These are phyloP conservation scores for Netelia inedita DNA, from an alignment of 2,888 invertebrate genomes.

Conservation along the genomic window DNA sequence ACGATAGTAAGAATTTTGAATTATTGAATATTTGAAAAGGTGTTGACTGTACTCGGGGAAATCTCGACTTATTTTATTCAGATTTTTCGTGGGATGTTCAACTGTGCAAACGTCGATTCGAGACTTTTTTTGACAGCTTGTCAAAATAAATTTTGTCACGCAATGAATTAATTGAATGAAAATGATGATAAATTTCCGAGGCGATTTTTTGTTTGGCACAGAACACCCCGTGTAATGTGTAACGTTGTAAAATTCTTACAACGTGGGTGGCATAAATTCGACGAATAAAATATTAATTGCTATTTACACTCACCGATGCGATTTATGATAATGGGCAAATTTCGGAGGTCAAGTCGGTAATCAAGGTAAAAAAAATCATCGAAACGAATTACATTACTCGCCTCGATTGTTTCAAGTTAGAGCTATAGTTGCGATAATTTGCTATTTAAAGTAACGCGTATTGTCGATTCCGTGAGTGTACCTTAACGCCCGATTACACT, in stretches of 20 bases:
- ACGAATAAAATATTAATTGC: background rate
- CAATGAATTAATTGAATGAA: too few species aligned
- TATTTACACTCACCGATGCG: background rate
- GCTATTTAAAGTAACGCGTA: slow-evolving; percentile 1
- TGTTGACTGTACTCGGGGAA: background rate
- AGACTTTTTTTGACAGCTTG: too few species aligned
- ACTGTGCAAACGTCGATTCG: too few species aligned
- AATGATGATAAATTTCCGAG: too few species aligned
- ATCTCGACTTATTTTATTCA: too few species aligned
- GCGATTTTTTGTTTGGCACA: background rate
- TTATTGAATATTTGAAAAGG: too few species aligned
- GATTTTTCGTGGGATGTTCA: too few species aligned
- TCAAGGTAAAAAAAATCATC: background rate
- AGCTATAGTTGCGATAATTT: background rate
- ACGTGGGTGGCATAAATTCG: background rate
- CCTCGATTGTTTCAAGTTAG: background rate
- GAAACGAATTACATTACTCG: background rate
- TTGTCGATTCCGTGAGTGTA: slow-evolving; percentile 48
- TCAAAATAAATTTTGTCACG: too few species aligned
- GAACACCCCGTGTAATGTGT: background rate
- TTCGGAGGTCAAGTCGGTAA: background rate
- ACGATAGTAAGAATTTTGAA: too few species aligned
- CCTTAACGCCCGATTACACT: slow-evolving; percentile 45
- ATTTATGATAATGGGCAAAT: background rate
- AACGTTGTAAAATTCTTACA: background rate